A percentile compares a stretch with the other conserved stretches of the same genome.
These are phyloP conservation scores for Drosophila simulans DNA, from an alignment of 1,140 invertebrate species.

Conservation along the genomic window DNA sequence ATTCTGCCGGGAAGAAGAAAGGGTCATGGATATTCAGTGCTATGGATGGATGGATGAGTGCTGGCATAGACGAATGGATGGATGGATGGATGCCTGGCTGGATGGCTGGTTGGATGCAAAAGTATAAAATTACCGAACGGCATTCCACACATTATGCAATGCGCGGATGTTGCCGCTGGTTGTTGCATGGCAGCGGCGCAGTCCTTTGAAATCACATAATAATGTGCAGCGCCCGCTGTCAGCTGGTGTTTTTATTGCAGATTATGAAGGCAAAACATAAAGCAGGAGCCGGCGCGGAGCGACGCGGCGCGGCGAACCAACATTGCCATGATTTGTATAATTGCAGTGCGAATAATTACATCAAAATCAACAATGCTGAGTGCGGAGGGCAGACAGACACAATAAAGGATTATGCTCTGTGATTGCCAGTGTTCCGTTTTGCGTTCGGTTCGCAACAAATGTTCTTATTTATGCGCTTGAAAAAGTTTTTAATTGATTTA, in stretches of 20 bases:
- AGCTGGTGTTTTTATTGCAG: conserved; percentile 71
- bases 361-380: conserved; percentile 63
- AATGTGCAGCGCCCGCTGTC: conserved; percentile 49
- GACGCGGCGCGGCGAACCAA: conserved; percentile 35
- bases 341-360: conserved; percentile 82
- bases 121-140: conserved; percentile 67
- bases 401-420: conserved; percentile 74
- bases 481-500: conserved; percentile 82
- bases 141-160: conserved; percentile 74
- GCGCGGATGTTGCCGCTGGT: conserved; percentile 53
- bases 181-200: conserved; percentile 46
- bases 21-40: conserved; percentile 38
- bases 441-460: conserved; percentile 60
- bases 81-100: conserved; percentile 19
- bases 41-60: conserved; percentile 43
- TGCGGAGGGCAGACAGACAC: conserved; percentile 29
- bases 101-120: conserved; percentile 28
- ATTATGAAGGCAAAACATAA: conserved; percentile 75
- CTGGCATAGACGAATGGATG: conserved; percentile 31
- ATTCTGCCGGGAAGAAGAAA: conserved; percentile 13
- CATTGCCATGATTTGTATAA: conserved; percentile 77
- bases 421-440: conserved; percentile 13
- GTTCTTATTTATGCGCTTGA: conserved; percentile 81
- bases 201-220: conserved; percentile 81
- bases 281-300: conserved; percentile 53